These are phyloP conservation scores for Drosophila sordidula DNA, from an alignment of 2,888 invertebrate species.

Conservation along the genomic window DNA sequence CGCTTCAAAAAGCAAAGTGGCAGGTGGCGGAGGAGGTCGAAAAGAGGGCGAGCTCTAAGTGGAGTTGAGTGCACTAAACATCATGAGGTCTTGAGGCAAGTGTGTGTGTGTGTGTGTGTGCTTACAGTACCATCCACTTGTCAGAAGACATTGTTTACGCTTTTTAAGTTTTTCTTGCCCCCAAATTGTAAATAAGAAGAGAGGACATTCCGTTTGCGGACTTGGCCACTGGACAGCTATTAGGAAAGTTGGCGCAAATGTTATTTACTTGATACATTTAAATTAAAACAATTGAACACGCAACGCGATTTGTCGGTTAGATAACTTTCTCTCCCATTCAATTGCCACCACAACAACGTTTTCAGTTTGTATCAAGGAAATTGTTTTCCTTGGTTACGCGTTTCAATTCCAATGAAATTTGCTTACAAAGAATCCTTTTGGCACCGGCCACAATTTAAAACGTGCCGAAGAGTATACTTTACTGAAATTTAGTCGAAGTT, in stretches of 20 bases:
- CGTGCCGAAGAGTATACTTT: too few species aligned
- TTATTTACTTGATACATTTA: constrained; percentile 28
- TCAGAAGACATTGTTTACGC: constrained; percentile 65
- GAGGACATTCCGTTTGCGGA: background rate
- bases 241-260: constrained; percentile 30
- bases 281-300: constrained; percentile 39
- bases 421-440: background rate
- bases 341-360: constrained; percentile 18
- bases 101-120: constrained; percentile 16
- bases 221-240: constrained; percentile 19
- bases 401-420: background rate
- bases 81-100: too few species aligned
- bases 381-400: background rate
- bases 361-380: background rate
- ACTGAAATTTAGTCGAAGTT: too few species aligned
- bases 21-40: too few species aligned
- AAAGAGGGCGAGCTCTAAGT: too few species aligned
- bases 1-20: background rate
- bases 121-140: constrained; percentile 34
- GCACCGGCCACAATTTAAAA: background rate
- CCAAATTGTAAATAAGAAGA: constrained; percentile 5
- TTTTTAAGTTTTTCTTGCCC: constrained; percentile 50
- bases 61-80: too few species aligned
- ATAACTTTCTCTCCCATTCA: constrained; percentile 17
- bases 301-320: constrained; percentile 26